A percentile compares a stretch with the other conserved stretches of the same genome.
These are phyloP conservation scores for Machaerirhynchus nigripectus DNA, from an alignment of 2,113 vertebrate species.

Conservation along the genomic window DNA sequence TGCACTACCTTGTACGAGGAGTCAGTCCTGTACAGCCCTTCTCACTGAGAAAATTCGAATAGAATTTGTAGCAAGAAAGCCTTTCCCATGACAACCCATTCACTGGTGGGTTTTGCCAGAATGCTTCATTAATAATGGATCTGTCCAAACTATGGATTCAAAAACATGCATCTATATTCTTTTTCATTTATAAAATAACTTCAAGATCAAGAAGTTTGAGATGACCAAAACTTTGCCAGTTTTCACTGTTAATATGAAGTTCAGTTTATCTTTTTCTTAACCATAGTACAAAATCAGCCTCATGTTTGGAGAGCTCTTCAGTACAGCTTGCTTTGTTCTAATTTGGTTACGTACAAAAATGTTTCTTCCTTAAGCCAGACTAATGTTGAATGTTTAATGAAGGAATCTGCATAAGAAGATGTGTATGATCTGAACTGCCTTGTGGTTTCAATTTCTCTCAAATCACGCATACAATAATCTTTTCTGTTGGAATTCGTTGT, in stretches of 20 bases:
- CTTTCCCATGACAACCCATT: not conserved
- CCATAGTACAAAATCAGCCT: not conserved
- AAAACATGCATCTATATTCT: not conserved
- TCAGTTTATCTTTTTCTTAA: not conserved
- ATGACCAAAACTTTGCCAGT: not conserved
- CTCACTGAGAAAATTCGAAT: not conserved
- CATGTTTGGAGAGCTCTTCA: not conserved
- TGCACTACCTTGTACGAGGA: not conserved
- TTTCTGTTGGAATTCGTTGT: not conserved
- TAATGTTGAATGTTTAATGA: constrained; percentile 37
- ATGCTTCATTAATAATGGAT: not conserved
- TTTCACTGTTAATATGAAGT: not conserved
- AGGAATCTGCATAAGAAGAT: constrained; percentile 11
- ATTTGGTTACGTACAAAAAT: constrained; percentile 10
- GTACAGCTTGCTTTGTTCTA: constrained; percentile 35
- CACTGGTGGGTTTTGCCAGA: not conserved
- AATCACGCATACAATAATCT: not conserved
- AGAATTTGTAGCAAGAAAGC: not conserved
- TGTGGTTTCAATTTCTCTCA: not conserved
- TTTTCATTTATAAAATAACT: not conserved
- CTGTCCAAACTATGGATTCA: not conserved
- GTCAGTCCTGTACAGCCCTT: not conserved
- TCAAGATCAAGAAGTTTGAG: not conserved
- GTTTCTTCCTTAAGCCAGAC: constrained; percentile 14
- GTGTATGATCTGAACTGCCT: not conserved